phyloP scores from a whole-genome alignment of 2,797 vertebrate species.

The Trachurus trachurus region DNA sequence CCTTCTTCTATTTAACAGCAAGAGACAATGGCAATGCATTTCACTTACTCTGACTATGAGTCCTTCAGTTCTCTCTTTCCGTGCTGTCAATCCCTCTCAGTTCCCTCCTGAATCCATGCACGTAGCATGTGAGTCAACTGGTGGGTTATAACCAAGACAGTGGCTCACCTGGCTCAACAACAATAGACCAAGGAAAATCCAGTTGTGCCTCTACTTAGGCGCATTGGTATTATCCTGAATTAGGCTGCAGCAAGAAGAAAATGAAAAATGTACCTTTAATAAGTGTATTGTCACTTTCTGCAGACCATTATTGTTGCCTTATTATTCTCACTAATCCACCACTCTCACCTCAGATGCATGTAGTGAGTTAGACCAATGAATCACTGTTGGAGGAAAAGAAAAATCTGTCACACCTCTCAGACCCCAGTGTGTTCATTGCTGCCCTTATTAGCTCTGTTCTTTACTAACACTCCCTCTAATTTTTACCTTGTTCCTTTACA shows the following conservation, averaged over 20 bases:
- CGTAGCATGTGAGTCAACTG: not conserved
- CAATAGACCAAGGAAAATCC: slow-evolving; percentile 18
- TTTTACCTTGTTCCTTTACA: not conserved
- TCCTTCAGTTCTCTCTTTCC: not conserved
- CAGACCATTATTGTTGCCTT: slow-evolving; percentile 21
- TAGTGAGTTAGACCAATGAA: slow-evolving; percentile 18
- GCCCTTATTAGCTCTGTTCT: slow-evolving; percentile 14
- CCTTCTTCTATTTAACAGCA: too few relatives aligned
- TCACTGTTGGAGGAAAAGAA: slow-evolving; percentile 26
- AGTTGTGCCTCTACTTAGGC: slow-evolving; percentile 12
- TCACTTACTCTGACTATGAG: not conserved
- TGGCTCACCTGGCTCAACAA: slow-evolving; percentile 17
- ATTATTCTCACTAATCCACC: slow-evolving; percentile 35
- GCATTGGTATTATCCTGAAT: not conserved
- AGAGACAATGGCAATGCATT: not conserved
- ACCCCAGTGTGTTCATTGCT: slow-evolving; percentile 13
- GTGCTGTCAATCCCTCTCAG: not conserved
- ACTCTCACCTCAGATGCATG: slow-evolving; percentile 27
- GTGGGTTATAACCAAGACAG: slow-evolving; percentile 4
- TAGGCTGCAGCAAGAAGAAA: slow-evolving; percentile 7
- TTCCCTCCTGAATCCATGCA: not conserved
- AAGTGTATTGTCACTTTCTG: slow-evolving; percentile 35
- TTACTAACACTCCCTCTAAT: not conserved
- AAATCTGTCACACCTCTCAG: slow-evolving; percentile 24
- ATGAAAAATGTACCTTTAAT: slow-evolving; percentile 23